Percentiles rank a stretch among this genome's conserved stretches.
phyloP scores from a whole-genome alignment of 2,797 vertebrate species.

The Pygocentrus nattereri region DNA sequence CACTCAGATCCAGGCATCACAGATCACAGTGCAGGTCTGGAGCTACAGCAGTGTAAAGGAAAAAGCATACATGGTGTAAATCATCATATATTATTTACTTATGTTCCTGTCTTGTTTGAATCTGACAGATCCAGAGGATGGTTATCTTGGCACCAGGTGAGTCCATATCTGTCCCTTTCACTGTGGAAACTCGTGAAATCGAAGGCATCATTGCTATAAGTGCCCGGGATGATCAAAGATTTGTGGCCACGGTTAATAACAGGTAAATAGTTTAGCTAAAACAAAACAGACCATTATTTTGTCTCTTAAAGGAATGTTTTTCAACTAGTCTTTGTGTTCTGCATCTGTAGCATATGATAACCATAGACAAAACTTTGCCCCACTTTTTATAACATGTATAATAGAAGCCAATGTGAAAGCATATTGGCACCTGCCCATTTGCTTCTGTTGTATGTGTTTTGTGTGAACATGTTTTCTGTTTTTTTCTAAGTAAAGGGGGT shows the following conservation, averaged over 20 bases:
- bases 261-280: background rate
- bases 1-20: slow-evolving; percentile 2
- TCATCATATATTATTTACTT: background rate
- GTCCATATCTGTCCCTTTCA: background rate
- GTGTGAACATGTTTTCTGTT: no score
- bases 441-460: no score
- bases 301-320: background rate
- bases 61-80: background rate
- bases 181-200: background rate
- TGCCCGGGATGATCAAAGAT: background rate
- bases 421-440: background rate
- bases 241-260: background rate
- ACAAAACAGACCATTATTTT: background rate
- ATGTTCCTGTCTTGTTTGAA: background rate
- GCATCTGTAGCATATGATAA: no score
- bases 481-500: no score
- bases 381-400: no score
- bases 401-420: background rate
- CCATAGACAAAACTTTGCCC: no score
- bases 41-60: no score
- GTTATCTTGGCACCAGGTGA: background rate
- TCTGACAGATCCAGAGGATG: background rate
- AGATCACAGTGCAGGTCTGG: slow-evolving; percentile 9
- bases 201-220: background rate
- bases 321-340: background rate